phyloP scores from a whole-genome alignment of 35 echinoderm and acorn worm species.

The Apostichopus parvimensis region DNA sequence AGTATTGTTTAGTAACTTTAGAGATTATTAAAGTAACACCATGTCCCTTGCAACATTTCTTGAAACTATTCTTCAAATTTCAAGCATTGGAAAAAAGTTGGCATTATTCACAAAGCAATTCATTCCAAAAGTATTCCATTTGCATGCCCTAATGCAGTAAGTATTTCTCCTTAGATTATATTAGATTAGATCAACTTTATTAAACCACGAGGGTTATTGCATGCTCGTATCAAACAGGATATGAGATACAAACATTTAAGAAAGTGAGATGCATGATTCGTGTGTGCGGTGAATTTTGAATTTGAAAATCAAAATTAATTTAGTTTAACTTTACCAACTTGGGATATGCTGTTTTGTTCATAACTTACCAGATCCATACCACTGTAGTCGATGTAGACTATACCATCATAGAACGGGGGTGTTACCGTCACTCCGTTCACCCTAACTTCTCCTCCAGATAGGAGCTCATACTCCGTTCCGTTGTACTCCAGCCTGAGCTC shows the following conservation, averaged over 20 bases:
- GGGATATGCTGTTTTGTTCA: too few relatives aligned
- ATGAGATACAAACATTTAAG: neutral
- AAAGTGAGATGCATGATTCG: neutral
- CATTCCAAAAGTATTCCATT: neutral
- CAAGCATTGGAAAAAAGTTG: neutral
- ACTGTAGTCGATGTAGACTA: conserved; percentile 59
- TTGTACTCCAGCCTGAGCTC: conserved; percentile 54
- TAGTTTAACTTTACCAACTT: neutral
- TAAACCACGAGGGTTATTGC: too few relatives aligned
- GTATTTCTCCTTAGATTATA: too few relatives aligned
- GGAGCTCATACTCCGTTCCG: conserved; percentile 49
- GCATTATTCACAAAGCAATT: neutral
- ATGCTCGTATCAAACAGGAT: too few relatives aligned
- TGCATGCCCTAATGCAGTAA: neutral
- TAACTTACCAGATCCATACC: conserved; percentile 70
- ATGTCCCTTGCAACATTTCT: too few relatives aligned
- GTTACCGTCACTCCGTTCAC: conserved; percentile 59
- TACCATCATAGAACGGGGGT: conserved; percentile 49
- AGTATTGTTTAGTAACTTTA: too few relatives aligned
- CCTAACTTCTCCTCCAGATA: conserved; percentile 52
- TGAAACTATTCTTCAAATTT: neutral
- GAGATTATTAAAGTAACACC: too few relatives aligned
- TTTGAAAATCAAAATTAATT: neutral
- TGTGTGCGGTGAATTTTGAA: neutral
- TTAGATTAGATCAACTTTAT: neutral